A percentile compares a stretch with the other conserved stretches of the same genome.
Conservation (phyloP, 53 echinoderm and acorn worm species). For the Paracentrotus lividus region DNA sequence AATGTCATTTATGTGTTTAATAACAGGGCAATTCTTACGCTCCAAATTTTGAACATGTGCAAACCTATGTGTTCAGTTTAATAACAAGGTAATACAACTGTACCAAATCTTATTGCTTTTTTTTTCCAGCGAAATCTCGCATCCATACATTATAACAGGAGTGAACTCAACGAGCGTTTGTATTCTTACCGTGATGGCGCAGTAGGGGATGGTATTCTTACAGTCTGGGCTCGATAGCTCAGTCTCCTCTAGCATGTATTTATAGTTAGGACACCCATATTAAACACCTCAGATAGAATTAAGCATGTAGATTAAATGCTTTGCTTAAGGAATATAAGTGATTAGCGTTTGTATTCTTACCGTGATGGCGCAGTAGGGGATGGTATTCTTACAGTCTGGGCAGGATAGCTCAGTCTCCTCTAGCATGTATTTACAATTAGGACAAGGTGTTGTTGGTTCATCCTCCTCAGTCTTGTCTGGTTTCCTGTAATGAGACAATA, state of each 20-base stretch:
- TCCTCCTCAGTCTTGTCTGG: conserved; percentile 98
- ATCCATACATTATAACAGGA: no score
- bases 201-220: conserved; percentile 98
- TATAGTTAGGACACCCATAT: conserved; percentile 97
- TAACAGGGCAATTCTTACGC: no score
- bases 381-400: conserved; percentile 96
- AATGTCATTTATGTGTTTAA: no score
- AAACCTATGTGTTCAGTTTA: no score
- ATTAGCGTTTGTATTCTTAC: conserved; percentile 74
- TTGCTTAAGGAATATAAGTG: no score
- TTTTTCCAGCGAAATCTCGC: no score
- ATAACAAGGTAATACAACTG: no score
- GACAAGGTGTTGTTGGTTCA: conserved; percentile 88
- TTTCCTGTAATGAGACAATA: conserved; percentile 69
- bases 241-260: conserved; percentile 84
- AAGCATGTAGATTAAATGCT: no score
- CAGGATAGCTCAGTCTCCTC: conserved; percentile 91
- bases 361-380: conserved; percentile 93
- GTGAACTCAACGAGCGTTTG: no score
- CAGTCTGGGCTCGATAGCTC: conserved; percentile 94
- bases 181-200: conserved; percentile 86
- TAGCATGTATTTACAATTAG: conserved; percentile 89
- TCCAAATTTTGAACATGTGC: no score
- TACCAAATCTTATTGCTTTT: no score
- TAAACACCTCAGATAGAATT: no score